Percentiles rank a stretch among this genome's conserved stretches.
phyloP scores from a whole-genome alignment of 2,888 invertebrate species.

The Pheosia tremula region DNA sequence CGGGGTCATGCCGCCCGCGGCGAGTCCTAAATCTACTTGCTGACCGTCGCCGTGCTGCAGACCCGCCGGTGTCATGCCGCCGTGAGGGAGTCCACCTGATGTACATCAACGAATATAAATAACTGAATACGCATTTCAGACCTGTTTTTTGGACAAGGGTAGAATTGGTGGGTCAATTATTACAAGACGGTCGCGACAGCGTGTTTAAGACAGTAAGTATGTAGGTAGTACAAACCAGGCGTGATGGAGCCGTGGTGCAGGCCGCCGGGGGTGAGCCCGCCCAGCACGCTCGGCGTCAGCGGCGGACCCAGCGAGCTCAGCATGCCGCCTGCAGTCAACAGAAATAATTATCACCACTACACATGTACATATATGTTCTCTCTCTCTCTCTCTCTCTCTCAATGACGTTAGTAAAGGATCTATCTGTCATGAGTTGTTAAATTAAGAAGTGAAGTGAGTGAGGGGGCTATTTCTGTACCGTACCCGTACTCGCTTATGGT shows the following conservation, averaged over 20 bases:
- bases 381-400: too few species aligned
- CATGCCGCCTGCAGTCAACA: constrained; percentile 51
- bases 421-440: too few species aligned
- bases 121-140: too few species aligned
- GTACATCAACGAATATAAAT: constrained; percentile 17
- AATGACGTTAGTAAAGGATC: too few species aligned
- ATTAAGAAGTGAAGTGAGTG: too few species aligned
- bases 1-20: constrained; percentile 48
- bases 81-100: constrained; percentile 46
- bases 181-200: too few species aligned
- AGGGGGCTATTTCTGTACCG: too few species aligned
- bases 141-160: neutral
- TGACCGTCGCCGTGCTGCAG: constrained; percentile 74
- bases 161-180: too few species aligned
- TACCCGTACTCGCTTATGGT: too few species aligned
- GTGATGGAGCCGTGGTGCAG: constrained; percentile 68
- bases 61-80: constrained; percentile 61
- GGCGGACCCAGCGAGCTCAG: constrained; percentile 73
- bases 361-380: too few species aligned
- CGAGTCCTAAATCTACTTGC: constrained; percentile 50
- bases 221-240: constrained; percentile 35
- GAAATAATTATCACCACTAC: too few species aligned
- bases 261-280: constrained; percentile 65
- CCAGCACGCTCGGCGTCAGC: constrained; percentile 74
- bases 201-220: neutral